Base-by-base conservation (phyloP, 2,797 vertebrate species). In the Erethizon dorsatum region DNA sequence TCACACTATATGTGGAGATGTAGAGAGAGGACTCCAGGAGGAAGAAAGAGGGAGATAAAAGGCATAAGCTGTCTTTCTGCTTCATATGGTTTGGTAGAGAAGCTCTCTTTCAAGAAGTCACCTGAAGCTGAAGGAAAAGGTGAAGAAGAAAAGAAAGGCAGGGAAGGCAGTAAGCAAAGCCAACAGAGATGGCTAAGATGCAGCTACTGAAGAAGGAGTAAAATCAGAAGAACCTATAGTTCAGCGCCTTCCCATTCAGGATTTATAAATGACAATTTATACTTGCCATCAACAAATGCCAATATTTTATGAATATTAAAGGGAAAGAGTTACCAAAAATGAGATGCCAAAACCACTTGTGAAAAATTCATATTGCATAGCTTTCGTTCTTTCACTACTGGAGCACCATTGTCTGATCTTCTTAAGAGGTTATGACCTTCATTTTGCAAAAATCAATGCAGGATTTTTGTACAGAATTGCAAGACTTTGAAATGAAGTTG, bases 401-500 rank as follows among this genome's bases (percentile, higher is more conserved):
- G 95, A 95, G 45, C 20, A 57, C 41, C n/a, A 37, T 33, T 57
- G 10, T 79, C 20, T 91, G 61, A 80, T 61, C 90, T 91, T 94
- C 41, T 37, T 84, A 93, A 95, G 61, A 75, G 78, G 13, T 28
- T 57, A 33, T 33, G 47, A 37, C 57, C 37, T 56, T 71, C 50
- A 22, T 13, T 47, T 33, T 83, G 18, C 24, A 82, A 75, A 33
- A 93, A 92, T 79, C 18, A n/a, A 78, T 56, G 45, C 63, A 92
- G 37, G n/a, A 14, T 84, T 94, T 85, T 85, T 77, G 77, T 41
- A 15, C 9, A 93, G n/a, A 92, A 86, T 14, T 57, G 22, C 41
- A 93, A 11, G 79, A 88, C 57, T 87, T 83, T 84, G 28, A 96
- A 88, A 96, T 65, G 47, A 63, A 93, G 61, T 92, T 88, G 88